Evolutionary conservation across 2,888 invertebrate genomes (phyloP).

Genomic region (Idaea straminata): DNA sequence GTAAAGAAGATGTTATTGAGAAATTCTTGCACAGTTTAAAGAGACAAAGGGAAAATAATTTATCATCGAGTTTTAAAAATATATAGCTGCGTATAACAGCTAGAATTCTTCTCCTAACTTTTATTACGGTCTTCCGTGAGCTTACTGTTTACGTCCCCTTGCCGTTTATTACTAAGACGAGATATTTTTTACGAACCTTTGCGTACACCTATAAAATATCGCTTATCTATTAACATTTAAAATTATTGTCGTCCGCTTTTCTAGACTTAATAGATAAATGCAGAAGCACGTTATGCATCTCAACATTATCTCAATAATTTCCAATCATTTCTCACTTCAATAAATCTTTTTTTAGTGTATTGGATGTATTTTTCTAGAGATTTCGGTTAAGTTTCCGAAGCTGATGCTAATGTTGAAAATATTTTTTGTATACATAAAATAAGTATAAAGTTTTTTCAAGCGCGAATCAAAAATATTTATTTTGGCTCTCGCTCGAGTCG

Average conservation of each 20-base stretch:
- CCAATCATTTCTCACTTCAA: neutral
- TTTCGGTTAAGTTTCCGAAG: too few species aligned
- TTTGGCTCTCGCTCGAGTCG: too few species aligned
- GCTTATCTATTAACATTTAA: constrained; percentile 35
- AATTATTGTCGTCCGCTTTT: constrained; percentile 10
- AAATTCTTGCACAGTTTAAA: constrained; percentile 38
- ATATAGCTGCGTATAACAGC: constrained; percentile 34
- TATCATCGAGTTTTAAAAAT: constrained; percentile 40
- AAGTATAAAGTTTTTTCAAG: too few species aligned
- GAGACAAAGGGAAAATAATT: constrained; percentile 40
- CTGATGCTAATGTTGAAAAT: too few species aligned
- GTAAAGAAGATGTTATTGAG: constrained; percentile 29
- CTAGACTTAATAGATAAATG: neutral
- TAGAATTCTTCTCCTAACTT: constrained; percentile 49
- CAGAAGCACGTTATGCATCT: too few species aligned
- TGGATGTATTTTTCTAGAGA: too few species aligned
- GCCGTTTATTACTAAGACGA: constrained; percentile 51
- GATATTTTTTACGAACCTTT: constrained; percentile 55
- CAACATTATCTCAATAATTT: too few species aligned
- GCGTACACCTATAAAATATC: constrained; percentile 43
- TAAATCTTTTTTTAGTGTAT: neutral
- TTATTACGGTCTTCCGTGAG: constrained; percentile 53
- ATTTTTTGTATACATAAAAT: too few species aligned
- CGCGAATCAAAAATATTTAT: too few species aligned
- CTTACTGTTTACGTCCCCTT: constrained; percentile 52